Base-by-base conservation (phyloP, 2,888 invertebrate genomes). In the Dioctria linearis region DNA sequence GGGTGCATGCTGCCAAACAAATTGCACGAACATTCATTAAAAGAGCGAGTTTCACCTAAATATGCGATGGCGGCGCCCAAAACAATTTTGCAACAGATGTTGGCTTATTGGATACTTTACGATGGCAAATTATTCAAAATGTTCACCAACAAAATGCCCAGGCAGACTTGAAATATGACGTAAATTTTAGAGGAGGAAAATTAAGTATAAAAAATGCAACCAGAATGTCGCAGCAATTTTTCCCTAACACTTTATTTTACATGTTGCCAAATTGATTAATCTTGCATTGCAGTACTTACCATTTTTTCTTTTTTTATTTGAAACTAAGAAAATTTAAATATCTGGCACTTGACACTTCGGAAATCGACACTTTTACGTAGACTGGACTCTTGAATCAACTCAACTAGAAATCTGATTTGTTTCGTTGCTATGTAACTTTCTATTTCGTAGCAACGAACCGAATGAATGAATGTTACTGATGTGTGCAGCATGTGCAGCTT, bases 91-190 rank as follows among this genome's bases (percentile, higher is more conserved):
- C 87, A 88, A 88, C 88, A 88, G 87, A 87, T 88, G 88, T 87
- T 88, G 87, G 87, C 88, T 88, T 88, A 88, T 88, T 88, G 87
- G 87, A 88, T 88, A 88, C 88, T 88, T 88, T 88, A 88, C 88
- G 87, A 86, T 87, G 87, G 87, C 87, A 88, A 88, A 88, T 88
- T 88, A 88, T 88, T 88, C 88, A 88, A 87, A 88, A 87, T 59
- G 75, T 75, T 59, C 75, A 75, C 59, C 75, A 75, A 75, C 75
- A 75, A 75, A 75, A 75, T 75, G 75, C 75, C n/a, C 75, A 75
- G 61, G 43, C 43, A 75, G 42, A 75, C 43, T 75, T 75, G 75
- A 75, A 75, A 75, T 59, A 75, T 75, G 75, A 75, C 61, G 37
- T 40, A 75, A 75, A 61, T 75, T 37, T 13, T 25, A 75, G 42